Evolutionary conservation across 2,888 invertebrate species (phyloP).

Genomic region (Scrobipalpa atriplicella): DNA sequence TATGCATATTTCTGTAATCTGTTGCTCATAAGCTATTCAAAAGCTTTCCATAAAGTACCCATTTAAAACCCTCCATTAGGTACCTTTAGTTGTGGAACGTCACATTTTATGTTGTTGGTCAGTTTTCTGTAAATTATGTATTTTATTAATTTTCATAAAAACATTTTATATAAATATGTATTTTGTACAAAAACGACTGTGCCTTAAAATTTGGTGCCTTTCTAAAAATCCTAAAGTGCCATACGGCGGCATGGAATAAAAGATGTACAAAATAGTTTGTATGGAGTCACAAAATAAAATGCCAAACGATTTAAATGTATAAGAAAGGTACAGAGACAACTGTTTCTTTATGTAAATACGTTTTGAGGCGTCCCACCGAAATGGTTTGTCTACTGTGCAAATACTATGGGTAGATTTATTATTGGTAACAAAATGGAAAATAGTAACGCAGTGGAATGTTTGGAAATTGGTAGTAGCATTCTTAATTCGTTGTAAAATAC

Average conservation of each 20-base stretch:
- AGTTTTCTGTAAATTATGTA: too few species aligned
- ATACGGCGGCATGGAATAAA: constrained; percentile 61
- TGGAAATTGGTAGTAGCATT: neutral
- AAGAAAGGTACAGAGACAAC: constrained; percentile 47
- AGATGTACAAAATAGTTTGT: constrained; percentile 72
- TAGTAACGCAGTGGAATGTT: neutral
- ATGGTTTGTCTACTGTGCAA: constrained; percentile 60
- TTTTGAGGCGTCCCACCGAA: constrained; percentile 72
- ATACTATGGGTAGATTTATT: constrained; percentile 11
- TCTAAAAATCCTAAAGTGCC: constrained; percentile 48
- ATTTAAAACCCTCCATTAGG: too few species aligned
- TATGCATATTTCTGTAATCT: too few species aligned
- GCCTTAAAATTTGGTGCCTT: constrained; percentile 65
- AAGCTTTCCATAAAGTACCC: too few species aligned
- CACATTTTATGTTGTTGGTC: too few species aligned
- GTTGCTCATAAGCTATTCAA: too few species aligned
- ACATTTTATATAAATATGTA: constrained; percentile 27
- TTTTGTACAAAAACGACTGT: constrained; percentile 53
- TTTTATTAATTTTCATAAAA: too few species aligned
- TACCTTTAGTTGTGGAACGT: too few species aligned
- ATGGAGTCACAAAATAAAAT: constrained; percentile 79
- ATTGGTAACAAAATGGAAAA: constrained; percentile 13
- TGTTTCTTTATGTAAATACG: constrained; percentile 68
- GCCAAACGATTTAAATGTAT: constrained; percentile 70
- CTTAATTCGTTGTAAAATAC: too few species aligned